Percentiles rank a stretch among this genome's conserved stretches.
Evolutionary conservation across 1,140 invertebrate genomes (phyloP).

Genomic region (Sogatella furcifera): DNA sequence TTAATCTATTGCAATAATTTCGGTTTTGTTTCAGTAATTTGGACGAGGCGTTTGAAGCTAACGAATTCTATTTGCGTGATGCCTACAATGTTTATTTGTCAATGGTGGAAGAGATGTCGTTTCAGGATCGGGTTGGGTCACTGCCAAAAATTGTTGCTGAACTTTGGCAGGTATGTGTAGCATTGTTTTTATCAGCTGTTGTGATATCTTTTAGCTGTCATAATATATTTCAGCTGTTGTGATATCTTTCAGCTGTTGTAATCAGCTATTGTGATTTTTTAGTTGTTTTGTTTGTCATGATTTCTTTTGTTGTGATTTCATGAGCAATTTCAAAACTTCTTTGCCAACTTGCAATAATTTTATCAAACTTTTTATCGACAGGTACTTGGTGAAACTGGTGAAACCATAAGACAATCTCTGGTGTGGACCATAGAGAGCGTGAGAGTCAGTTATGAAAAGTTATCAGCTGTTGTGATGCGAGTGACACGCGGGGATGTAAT

Average conservation of each 20-base stretch:
- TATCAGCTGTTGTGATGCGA: slow-evolving; percentile 35
- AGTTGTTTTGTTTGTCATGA: too few relatives aligned
- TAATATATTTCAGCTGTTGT: too few relatives aligned
- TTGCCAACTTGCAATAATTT: too few relatives aligned
- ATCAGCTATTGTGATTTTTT: too few relatives aligned
- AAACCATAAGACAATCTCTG: slow-evolving; percentile 60
- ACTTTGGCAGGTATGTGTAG: slow-evolving; percentile 51
- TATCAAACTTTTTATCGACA: slow-evolving; percentile 35
- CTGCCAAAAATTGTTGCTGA: slow-evolving; percentile 67
- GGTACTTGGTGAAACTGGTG: slow-evolving; percentile 68
- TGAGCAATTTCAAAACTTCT: too few relatives aligned
- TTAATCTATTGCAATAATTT: too few relatives aligned
- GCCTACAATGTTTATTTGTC: slow-evolving; percentile 53
- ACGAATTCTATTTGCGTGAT: slow-evolving; percentile 74
- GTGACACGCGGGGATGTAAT: slow-evolving; percentile 61
- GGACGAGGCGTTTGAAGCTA: slow-evolving; percentile 59
- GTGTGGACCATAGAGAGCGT: slow-evolving; percentile 59
- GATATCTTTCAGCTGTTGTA: too few relatives aligned
- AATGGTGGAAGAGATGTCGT: slow-evolving; percentile 61
- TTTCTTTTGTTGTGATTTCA: too few relatives aligned
- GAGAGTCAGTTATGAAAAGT: slow-evolving; percentile 12
- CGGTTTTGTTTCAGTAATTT: slow-evolving; percentile 40
- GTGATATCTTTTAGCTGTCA: too few relatives aligned
- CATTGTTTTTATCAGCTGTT: too few relatives aligned
- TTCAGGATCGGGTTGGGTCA: slow-evolving; percentile 58